Base-by-base conservation (phyloP, 1,140 invertebrate species). In the Drosophila quadrilineata region DNA sequence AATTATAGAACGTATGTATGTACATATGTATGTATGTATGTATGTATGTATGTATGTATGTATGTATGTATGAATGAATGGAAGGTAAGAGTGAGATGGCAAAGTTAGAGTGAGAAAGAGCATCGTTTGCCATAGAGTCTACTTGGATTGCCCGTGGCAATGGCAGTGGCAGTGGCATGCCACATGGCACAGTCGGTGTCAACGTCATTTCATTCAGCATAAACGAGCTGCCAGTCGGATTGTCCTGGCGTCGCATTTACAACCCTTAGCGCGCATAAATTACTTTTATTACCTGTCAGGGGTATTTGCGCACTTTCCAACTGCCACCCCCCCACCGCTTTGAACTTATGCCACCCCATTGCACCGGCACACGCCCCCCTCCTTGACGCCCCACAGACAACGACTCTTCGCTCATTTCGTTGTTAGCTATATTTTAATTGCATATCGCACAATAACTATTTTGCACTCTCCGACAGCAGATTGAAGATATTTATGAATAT, bases 231-330 rank as follows among this genome's bases (percentile, higher is more conserved):
- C 36, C 65, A 63, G 65, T 68, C 43, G 74, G 26, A n/a, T 56
- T 60, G 63, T 75, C 57, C 69, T 46, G 64, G 53, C 69, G 60
- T 75, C 68, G 77, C 77, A 60, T 76, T 77, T 71, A 75, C 84
- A 88, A 88, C 85, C 85, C 85, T 88, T 80, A 69, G 75, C 79
- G 57, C 62, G 75, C 85, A 88, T 88, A 88, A 88, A 88, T 88
- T 80, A 88, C 77, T 88, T 88, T 87, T 88, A 88, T 88, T 88
- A 88, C 85, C 85, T 88, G 85, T 88, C 85, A 88, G 71, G 80
- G 86, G 86, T 85, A 85, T 85, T 84, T 85, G 66, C 62, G 59
- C 50, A 49, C 64, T 70, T 49, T 26, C 35, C 43, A 36, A 53
- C 49, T 53, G 40, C 45, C 10, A 12, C 35, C 9, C 19, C 19